These are phyloP conservation scores for Xenentodon cancila DNA, from an alignment of 2,797 vertebrate species.

Conservation along the genomic window DNA sequence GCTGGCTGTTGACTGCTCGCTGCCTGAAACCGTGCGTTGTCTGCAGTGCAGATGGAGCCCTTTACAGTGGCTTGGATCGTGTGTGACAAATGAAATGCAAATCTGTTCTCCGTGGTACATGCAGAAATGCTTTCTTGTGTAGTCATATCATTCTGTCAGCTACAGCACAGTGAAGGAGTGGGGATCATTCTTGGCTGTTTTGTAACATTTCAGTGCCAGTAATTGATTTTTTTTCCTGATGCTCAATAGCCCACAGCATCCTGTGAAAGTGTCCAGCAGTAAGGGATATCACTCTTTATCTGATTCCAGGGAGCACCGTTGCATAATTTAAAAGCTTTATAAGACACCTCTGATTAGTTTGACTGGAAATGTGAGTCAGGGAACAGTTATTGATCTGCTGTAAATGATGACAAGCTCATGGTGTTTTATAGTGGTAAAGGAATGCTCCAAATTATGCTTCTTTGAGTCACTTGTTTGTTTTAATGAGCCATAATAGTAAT, in stretches of 20 bases:
- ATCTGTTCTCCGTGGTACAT: slow-evolving; percentile 45
- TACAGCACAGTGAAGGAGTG: slow-evolving; percentile 2
- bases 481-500: too few relatives aligned
- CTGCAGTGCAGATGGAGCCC: slow-evolving; percentile 64
- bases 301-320: slow-evolving; percentile 21
- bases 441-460: too few relatives aligned
- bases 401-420: background rate
- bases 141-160: slow-evolving; percentile 16
- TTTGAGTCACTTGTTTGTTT: too few relatives aligned
- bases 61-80: slow-evolving; percentile 62
- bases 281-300: slow-evolving; percentile 41
- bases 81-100: slow-evolving; percentile 69
- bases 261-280: slow-evolving; percentile 42
- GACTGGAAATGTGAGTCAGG: slow-evolving; percentile 2
- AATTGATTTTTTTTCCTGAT: slow-evolving; percentile 54
- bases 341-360: slow-evolving; percentile 11
- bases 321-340: slow-evolving; percentile 25
- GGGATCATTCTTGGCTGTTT: slow-evolving; percentile 54
- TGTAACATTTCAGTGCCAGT: slow-evolving; percentile 53
- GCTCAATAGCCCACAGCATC: slow-evolving; percentile 39
- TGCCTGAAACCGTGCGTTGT: slow-evolving; percentile 50
- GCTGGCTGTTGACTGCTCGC: slow-evolving; percentile 36
- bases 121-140: slow-evolving; percentile 26
- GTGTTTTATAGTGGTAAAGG: too few relatives aligned
- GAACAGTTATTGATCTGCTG: slow-evolving; percentile 1